Evolutionary conservation across 2,113 vertebrate genomes (phyloP).

Genomic region (Microcebus murinus): DNA sequence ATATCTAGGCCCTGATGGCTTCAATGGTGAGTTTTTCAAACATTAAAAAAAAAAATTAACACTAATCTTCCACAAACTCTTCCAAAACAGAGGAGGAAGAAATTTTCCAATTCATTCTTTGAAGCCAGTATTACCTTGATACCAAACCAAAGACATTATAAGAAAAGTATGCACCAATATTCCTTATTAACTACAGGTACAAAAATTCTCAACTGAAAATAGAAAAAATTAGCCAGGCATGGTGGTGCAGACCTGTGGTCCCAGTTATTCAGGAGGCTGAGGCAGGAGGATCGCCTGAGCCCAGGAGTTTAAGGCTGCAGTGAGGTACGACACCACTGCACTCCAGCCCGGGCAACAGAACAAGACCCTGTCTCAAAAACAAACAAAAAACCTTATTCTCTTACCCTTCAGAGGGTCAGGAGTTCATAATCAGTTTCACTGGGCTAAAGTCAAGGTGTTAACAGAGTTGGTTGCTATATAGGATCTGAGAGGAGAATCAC

Average conservation of each 20-base stretch:
- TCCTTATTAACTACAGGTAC: neutral
- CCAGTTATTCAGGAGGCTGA: neutral
- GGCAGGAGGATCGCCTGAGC: neutral
- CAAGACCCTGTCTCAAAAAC: neutral
- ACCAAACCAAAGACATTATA: neutral
- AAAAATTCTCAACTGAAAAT: neutral
- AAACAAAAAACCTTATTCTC: neutral
- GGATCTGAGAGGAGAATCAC: neutral
- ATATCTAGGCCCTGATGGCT: neutral
- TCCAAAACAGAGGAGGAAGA: neutral
- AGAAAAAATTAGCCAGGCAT: neutral
- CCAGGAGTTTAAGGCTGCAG: neutral
- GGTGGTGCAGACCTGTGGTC: neutral
- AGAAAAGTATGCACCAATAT: neutral
- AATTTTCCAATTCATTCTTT: neutral
- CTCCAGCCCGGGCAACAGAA: neutral
- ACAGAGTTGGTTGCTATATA: neutral
- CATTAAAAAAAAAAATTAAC: neutral
- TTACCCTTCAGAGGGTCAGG: neutral
- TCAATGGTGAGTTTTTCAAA: neutral
- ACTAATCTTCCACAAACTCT: neutral
- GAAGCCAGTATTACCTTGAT: neutral
- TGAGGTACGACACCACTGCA: neutral
- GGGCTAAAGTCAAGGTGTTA: neutral
- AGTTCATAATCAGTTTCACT: neutral